A percentile compares a stretch with the other conserved stretches of the same genome.
phyloP scores from a whole-genome alignment of 2,888 invertebrate genomes.

The Noctua janthe region DNA sequence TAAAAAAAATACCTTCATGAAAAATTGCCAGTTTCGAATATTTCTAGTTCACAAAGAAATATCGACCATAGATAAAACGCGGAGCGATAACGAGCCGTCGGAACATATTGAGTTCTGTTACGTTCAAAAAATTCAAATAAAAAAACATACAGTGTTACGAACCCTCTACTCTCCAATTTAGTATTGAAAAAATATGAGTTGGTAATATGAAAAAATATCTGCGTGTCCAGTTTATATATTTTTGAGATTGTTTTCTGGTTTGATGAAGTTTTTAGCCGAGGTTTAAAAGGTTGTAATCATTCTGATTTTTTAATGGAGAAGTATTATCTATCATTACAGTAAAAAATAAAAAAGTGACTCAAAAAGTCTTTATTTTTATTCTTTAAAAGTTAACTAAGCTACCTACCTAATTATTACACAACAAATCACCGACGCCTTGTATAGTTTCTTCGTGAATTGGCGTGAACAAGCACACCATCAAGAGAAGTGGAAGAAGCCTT shows the following conservation, averaged over 20 bases:
- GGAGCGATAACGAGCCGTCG: constrained; percentile 55
- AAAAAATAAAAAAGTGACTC: neutral
- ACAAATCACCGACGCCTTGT: too few species aligned
- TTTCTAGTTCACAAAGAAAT: constrained; percentile 51
- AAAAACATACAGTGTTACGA: constrained; percentile 12
- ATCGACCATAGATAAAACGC: constrained; percentile 39
- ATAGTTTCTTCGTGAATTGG: too few species aligned
- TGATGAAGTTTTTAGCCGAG: neutral
- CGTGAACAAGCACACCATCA: too few species aligned
- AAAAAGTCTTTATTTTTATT: too few species aligned
- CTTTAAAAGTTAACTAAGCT: too few species aligned
- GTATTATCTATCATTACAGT: neutral
- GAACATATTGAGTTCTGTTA: constrained; percentile 51
- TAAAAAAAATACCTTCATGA: neutral
- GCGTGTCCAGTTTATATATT: constrained; percentile 1
- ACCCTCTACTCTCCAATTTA: constrained; percentile 35
- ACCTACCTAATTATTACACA: too few species aligned
- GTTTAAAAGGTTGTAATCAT: neutral
- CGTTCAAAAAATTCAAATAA: constrained; percentile 41
- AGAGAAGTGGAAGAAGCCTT: too few species aligned
- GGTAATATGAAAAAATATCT: constrained; percentile 24
- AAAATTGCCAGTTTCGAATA: constrained; percentile 46
- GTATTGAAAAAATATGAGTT: constrained; percentile 12
- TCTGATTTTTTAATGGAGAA: neutral
- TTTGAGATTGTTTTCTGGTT: neutral